Conservation (phyloP, 1,140 invertebrate genomes). For the Philopotamus ludificatus region DNA sequence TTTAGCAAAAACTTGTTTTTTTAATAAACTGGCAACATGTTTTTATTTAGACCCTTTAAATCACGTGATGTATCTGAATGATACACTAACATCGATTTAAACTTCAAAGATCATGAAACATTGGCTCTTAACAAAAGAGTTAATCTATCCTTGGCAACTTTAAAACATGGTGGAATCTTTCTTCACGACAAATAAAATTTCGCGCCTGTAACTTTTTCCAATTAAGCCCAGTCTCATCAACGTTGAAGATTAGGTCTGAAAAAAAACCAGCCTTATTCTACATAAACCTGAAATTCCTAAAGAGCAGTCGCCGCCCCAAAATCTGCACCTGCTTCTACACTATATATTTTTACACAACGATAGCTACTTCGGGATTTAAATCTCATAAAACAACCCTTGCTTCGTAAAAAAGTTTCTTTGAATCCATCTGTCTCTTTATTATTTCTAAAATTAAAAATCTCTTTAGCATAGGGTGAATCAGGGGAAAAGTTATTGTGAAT, state of each 20-base stretch:
- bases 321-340: conserved; percentile 5
- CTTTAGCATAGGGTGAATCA: not conserved
- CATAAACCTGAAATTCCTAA: conserved; percentile 45
- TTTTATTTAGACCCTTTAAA: conserved; percentile 46
- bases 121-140: conserved; percentile 50
- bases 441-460: not conserved
- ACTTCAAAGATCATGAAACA: conserved; percentile 48
- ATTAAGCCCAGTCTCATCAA: conserved; percentile 49
- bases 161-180: too few species aligned
- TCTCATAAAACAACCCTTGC: conserved; percentile 28
- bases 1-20: conserved; percentile 44
- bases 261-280: conserved; percentile 47
- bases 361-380: conserved; percentile 32
- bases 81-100: conserved; percentile 53
- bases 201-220: conserved; percentile 46
- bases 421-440: not conserved
- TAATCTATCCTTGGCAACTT: conserved; percentile 44
- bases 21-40: conserved; percentile 52
- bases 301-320: not conserved
- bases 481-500: not conserved
- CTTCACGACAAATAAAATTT: conserved; percentile 44
- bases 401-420: conserved; percentile 21
- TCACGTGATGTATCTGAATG: conserved; percentile 47
- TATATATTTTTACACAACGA: not conserved
- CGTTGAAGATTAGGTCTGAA: conserved; percentile 49